Conservation (phyloP, 2,113 vertebrate species). For the Eptesicus fuscus region DNA sequence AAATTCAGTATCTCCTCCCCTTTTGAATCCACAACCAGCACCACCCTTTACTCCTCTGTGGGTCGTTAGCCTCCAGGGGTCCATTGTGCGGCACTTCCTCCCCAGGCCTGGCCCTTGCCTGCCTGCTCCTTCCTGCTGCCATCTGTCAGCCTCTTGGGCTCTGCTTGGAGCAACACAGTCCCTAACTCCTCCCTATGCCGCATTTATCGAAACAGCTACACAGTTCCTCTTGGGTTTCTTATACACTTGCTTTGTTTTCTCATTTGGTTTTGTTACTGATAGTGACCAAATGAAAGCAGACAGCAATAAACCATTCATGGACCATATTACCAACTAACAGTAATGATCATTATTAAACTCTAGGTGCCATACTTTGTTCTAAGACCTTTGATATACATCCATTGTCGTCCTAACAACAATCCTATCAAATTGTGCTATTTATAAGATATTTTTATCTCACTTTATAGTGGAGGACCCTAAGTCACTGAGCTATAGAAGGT, state of each 20-base stretch:
- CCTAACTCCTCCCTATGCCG: background rate
- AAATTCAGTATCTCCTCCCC: background rate
- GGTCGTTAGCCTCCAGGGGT: background rate
- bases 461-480: background rate
- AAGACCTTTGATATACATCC: background rate
- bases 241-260: background rate
- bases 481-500: background rate
- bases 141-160: background rate
- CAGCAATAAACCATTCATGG: background rate
- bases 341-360: background rate
- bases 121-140: background rate
- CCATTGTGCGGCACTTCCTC: background rate
- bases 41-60: background rate
- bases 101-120: background rate
- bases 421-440: background rate
- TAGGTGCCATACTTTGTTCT: background rate
- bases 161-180: background rate
- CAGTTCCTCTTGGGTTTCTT: background rate
- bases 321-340: background rate
- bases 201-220: background rate
- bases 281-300: background rate
- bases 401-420: background rate
- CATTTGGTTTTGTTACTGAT: background rate
- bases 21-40: background rate
- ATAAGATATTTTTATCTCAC: background rate